These are phyloP conservation scores for Nannoperca australis DNA, from an alignment of 2,797 vertebrate genomes.

Conservation along the genomic window DNA sequence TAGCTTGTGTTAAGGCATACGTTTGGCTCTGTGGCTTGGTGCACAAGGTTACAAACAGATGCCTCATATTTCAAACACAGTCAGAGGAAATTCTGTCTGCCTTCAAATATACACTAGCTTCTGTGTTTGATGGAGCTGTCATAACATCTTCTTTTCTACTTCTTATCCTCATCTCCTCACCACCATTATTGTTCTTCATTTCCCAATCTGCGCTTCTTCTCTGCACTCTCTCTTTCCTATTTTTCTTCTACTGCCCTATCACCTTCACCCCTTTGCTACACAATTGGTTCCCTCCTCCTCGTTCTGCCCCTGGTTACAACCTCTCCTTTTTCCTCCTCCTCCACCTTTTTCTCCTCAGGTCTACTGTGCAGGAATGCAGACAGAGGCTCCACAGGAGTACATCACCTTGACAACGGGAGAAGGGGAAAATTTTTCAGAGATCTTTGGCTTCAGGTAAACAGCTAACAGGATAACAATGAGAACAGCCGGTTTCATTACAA, in stretches of 20 bases:
- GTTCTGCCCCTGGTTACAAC: background rate
- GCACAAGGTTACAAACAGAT: constrained; percentile 1
- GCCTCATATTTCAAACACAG: constrained; percentile 6
- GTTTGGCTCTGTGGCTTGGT: background rate
- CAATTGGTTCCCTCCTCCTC: background rate
- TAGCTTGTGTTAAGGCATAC: constrained; percentile 1
- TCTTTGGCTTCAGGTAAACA: constrained; percentile 95
- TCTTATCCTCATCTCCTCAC: background rate
- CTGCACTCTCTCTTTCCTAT: background rate
- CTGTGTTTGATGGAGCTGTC: background rate
- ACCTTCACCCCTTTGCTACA: constrained; percentile 12
- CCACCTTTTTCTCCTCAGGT: constrained; percentile 82
- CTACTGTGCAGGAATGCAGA: constrained; percentile 95
- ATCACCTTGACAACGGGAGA: constrained; percentile 91
- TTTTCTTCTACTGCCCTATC: background rate
- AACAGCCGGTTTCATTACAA: constrained; percentile 39
- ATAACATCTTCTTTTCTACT: background rate
- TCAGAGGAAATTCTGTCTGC: constrained; percentile 20
- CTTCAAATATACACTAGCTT: background rate
- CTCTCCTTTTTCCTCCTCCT: constrained; percentile 26
- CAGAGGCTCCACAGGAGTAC: constrained; percentile 92
- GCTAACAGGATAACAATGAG: constrained; percentile 43
- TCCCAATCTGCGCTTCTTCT: constrained; percentile 7
- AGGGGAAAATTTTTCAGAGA: constrained; percentile 96
- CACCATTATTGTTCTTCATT: background rate